phyloP scores from a whole-genome alignment of 2,888 invertebrate species.

The Acholoe squamosa region DNA sequence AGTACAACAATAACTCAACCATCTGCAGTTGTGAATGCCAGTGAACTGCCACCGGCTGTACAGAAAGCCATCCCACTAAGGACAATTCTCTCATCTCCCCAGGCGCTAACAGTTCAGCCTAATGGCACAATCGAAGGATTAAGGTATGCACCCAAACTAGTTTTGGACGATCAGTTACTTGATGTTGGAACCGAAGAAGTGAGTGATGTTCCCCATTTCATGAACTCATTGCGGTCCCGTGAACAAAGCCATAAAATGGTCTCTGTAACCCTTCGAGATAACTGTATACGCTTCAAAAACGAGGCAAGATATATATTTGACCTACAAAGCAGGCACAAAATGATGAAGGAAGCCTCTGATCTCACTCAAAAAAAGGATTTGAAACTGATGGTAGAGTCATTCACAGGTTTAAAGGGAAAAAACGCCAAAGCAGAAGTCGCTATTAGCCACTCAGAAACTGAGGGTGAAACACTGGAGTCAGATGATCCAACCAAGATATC shows the following conservation, averaged over 20 bases:
- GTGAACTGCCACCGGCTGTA: neutral
- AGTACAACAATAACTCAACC: neutral
- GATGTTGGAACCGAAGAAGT: neutral
- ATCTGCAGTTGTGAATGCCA: neutral
- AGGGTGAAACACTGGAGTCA: neutral
- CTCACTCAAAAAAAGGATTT: neutral
- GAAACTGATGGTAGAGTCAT: neutral
- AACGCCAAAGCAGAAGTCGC: neutral
- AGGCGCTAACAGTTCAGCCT: neutral
- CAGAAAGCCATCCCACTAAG: neutral
- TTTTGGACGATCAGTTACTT: neutral
- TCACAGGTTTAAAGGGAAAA: neutral
- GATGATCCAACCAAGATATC: too few relatives aligned
- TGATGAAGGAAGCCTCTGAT: neutral
- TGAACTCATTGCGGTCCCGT: neutral
- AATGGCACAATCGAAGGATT: too few relatives aligned
- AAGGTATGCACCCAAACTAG: neutral
- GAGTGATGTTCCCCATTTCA: neutral
- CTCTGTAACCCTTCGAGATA: slow-evolving; percentile 5
- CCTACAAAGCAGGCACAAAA: neutral
- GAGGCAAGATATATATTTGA: neutral
- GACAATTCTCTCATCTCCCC: neutral
- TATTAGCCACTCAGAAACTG: neutral
- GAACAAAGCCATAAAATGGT: slow-evolving; percentile 41
- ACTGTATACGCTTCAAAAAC: slow-evolving; percentile 15